Evolutionary conservation across 2,113 vertebrate species (phyloP), one percentile per base, ranked within the genome.

Genomic region (Meriones unguiculatus): DNA sequence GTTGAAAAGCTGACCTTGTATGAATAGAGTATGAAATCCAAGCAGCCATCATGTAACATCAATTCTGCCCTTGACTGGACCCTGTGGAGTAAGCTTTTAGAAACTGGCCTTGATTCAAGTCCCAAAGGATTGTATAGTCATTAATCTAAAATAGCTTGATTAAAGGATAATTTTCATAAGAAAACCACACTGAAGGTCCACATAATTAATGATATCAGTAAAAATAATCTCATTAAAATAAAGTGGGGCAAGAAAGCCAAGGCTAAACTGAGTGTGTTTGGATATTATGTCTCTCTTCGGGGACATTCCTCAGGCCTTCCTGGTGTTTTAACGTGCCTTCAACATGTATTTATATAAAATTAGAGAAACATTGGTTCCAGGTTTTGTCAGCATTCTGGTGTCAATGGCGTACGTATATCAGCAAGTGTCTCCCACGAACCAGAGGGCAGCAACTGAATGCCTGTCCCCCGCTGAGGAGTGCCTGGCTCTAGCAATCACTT

Each of bases 71-170:
- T 72, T 72, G 81, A 73, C 46, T n/a, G 59, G 24, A 22, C 0
- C 17, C 30, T 5, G 0, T 14, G 9, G 2, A 70, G 25, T 73
- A 77, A 88, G 50, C 24, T 65, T 89, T 69, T 13, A 87, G 28
- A 75, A 95, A 84, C 14, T 62, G 32, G 75, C 73, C 41, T 78
- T 64, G 1, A 14, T 94, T 50, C 57, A 87, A 59, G 52, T 62
- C 52, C 72, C 90, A 30, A 67, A 75, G 41, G n/a, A 72, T 5
- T 50, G n/a, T 35, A n/a, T 1, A 57, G 59, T 67, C 81, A 69
- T 89, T 92, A 50, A 73, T 80, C 54, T 70, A 52, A 90, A 96
- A 89, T 54, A 87, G 64, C 73, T 46, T 17, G 5, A 46, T 87
- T 57, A 91, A 77, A 87, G 46, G 22, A 81, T 52, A 91, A 38